Conservation (phyloP, 2,888 invertebrate genomes). For the Melieria picta region DNA sequence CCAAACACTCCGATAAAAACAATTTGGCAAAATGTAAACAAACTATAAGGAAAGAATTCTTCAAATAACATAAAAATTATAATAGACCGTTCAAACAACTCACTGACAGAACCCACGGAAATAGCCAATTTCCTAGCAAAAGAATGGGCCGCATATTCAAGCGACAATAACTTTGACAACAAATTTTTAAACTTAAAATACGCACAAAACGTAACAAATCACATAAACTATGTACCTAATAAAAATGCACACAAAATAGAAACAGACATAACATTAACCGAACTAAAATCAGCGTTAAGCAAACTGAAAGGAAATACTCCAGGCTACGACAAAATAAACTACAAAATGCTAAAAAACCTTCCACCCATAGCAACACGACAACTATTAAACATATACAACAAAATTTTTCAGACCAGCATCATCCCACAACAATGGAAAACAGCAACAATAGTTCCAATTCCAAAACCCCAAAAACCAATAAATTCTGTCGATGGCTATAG, state of each 20-base stretch:
- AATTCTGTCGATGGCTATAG: constrained; percentile 11
- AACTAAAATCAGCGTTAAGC: not conserved
- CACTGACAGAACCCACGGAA: not conserved
- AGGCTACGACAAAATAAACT: constrained; percentile 10
- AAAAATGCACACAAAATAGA: constrained; percentile 7
- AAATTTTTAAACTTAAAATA: constrained; percentile 3
- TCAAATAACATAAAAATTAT: not conserved
- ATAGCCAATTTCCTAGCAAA: constrained; percentile 8
- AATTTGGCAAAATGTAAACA: no score
- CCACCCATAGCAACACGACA: not conserved
- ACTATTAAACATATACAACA: constrained; percentile 20
- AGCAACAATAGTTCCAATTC: constrained; percentile 20
- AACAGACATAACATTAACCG: not conserved
- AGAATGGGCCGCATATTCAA: constrained; percentile 8
- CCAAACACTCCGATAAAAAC: no score
- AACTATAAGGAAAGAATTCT: no score
- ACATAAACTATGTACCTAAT: not conserved
- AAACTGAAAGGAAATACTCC: constrained; percentile 16
- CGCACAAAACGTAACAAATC: not conserved
- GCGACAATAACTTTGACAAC: constrained; percentile 3
- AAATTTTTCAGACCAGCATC: constrained; percentile 10
- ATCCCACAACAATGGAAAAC: constrained; percentile 29
- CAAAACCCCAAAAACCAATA: constrained; percentile 23
- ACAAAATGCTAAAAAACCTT: constrained; percentile 9
- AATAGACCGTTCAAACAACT: not conserved